phyloP scores from a whole-genome alignment of 2,888 invertebrate species.

The Drosophila kuntzei region DNA sequence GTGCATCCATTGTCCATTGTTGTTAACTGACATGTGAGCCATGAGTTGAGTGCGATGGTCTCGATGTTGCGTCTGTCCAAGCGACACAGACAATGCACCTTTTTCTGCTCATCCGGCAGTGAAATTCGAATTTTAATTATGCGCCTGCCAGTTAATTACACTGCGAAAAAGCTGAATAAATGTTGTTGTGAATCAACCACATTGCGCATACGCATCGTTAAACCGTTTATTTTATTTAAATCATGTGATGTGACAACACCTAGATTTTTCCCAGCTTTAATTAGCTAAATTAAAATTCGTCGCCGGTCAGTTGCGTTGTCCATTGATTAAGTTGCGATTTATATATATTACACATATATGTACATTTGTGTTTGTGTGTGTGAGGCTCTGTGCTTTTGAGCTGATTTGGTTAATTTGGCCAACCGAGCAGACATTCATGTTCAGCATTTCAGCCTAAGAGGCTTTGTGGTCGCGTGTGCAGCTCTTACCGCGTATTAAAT shows the following conservation, averaged over 20 bases:
- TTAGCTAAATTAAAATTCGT: constrained; percentile 50
- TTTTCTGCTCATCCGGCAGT: constrained; percentile 26
- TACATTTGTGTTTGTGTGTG: neutral
- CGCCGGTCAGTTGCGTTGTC: constrained; percentile 32
- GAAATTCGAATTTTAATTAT: constrained; percentile 58
- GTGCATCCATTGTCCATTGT: constrained; percentile 50
- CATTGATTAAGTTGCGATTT: constrained; percentile 40
- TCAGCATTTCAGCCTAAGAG: constrained; percentile 42
- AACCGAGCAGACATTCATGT: constrained; percentile 12
- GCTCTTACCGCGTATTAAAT: constrained; percentile 17
- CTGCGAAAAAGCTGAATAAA: constrained; percentile 24
- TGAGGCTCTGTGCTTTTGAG: constrained; percentile 42
- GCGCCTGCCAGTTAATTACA: constrained; percentile 58
- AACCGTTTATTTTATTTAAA: constrained; percentile 48
- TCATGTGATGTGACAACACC: constrained; percentile 3
- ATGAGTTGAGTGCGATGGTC: constrained; percentile 9
- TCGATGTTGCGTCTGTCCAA: neutral
- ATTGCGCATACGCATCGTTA: constrained; percentile 66
- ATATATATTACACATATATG: neutral
- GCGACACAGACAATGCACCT: constrained; percentile 40
- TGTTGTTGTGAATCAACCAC: constrained; percentile 39
- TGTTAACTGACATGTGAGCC: constrained; percentile 54
- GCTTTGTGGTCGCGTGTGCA: constrained; percentile 41
- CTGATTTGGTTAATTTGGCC: constrained; percentile 59
- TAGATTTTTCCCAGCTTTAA: constrained; percentile 27